Conservation (phyloP, 2,113 vertebrate species). For the Guaruba guarouba region DNA sequence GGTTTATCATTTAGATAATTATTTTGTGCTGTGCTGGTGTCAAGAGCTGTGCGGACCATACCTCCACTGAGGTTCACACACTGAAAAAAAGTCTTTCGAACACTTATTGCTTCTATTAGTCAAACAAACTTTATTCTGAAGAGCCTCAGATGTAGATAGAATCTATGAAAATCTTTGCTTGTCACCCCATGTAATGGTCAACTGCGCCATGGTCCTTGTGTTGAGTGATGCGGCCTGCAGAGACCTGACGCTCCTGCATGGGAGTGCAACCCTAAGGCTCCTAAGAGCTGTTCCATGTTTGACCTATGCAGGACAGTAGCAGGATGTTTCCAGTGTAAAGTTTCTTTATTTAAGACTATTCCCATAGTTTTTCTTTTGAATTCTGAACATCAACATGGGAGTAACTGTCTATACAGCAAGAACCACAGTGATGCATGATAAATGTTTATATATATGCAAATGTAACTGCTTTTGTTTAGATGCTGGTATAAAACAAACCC, state of each 20-base stretch:
- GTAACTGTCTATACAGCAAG: background rate
- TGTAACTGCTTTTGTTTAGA: background rate
- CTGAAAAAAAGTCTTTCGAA: background rate
- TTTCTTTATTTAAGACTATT: background rate
- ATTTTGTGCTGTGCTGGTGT: background rate
- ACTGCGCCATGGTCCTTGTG: rapidly evolving
- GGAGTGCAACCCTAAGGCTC: background rate
- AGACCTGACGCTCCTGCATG: rapidly evolving
- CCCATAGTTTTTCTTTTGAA: background rate
- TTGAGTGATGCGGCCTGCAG: background rate
- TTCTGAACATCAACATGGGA: background rate
- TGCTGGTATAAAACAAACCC: background rate
- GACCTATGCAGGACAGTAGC: background rate
- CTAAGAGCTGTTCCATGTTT: background rate
- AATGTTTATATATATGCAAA: background rate
- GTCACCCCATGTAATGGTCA: background rate
- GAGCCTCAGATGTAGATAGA: background rate
- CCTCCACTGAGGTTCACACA: background rate
- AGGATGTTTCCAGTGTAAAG: background rate
- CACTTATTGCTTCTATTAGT: background rate
- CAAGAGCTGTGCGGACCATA: background rate
- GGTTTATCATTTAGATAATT: background rate
- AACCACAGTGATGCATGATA: background rate
- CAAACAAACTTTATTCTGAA: background rate
- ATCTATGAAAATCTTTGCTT: background rate